Evolutionary conservation across 2,888 invertebrate species (phyloP), one percentile per base, ranked within the genome.

Genomic region (Coelopa pilipes): DNA sequence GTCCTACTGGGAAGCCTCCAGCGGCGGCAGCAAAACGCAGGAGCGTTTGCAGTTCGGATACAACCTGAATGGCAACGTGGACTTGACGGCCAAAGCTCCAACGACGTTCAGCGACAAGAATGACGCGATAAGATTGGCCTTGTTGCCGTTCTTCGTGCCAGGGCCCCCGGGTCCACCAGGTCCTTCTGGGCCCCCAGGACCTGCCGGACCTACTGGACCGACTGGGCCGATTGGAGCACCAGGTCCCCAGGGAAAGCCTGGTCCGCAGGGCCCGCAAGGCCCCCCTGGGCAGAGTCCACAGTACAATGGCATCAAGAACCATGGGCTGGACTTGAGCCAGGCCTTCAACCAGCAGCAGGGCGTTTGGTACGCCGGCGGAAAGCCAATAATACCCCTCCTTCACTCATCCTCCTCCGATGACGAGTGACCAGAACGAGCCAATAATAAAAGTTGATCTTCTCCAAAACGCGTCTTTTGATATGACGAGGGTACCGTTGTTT

Each of bases 41-140:
- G 78, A 79, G 75, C 76, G 83, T 0, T 75, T 83, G 10, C 81
- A 83, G 34, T 73, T 84, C 57, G 84, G 81, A 7, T 81, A 85
- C 59, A 85, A 85, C 76, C 60, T 83, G 12, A 84, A 84, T 67
- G 80, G 80, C 3, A 83, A 85, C 66, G 49, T 81, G 1, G 82
- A 80, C 0, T 12, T 82, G 1, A 79, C 15, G n/a, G n/a, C n/a
- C 24, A 0, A 63, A 19, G 34, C 7, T 24, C 45, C 45, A 45
- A 46, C 69, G 50, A 45, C 59, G 62, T 53, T 46, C 19, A 55
- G 70, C 66, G 15, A 78, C 11, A 76, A 76, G 11, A 74, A 72
- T 47, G 50, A 49, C 12, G 74, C 70, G n/a, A 53, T 76, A 49
- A 77, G 74, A 21, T 65, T 75, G 0, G 67, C 78, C 2, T 74